phyloP scores from a whole-genome alignment of 2,888 invertebrate species.

The Eilema depressum region DNA sequence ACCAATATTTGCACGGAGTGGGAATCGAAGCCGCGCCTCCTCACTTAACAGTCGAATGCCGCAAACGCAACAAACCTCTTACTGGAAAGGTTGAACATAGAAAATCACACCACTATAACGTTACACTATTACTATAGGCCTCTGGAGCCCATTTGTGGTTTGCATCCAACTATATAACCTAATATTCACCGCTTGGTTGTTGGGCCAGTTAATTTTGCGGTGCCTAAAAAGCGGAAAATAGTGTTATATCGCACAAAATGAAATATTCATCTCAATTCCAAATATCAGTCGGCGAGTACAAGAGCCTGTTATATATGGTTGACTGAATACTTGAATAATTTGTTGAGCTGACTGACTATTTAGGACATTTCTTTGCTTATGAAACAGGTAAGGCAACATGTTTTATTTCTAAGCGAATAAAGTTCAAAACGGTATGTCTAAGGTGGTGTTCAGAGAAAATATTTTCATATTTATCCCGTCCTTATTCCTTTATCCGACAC shows the following conservation, averaged over 20 bases:
- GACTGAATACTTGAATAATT: conserved; percentile 48
- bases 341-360: conserved; percentile 40
- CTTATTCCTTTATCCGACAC: conserved; percentile 44
- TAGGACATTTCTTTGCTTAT: conserved; percentile 23
- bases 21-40: no score
- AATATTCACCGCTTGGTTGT: background rate
- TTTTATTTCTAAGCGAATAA: conserved; percentile 22
- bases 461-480: conserved; percentile 49
- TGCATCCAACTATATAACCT: background rate
- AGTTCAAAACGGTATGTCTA: conserved; percentile 29
- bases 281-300: conserved; percentile 20
- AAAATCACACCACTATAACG: background rate
- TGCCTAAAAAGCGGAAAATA: conserved; percentile 9
- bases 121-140: no score
- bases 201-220: background rate
- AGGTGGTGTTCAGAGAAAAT: conserved; percentile 33
- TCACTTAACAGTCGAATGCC: background rate
- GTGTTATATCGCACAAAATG: conserved; percentile 24
- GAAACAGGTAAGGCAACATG: conserved; percentile 11
- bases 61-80: background rate
- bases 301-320: conserved; percentile 32
- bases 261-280: conserved; percentile 25
- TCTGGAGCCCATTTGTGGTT: background rate
- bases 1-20: no score
- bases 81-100: background rate